Percentiles rank a stretch among this genome's conserved stretches.
Evolutionary conservation across 2,888 invertebrate genomes (phyloP).

Genomic region (Dryocosmus kuriphilus): DNA sequence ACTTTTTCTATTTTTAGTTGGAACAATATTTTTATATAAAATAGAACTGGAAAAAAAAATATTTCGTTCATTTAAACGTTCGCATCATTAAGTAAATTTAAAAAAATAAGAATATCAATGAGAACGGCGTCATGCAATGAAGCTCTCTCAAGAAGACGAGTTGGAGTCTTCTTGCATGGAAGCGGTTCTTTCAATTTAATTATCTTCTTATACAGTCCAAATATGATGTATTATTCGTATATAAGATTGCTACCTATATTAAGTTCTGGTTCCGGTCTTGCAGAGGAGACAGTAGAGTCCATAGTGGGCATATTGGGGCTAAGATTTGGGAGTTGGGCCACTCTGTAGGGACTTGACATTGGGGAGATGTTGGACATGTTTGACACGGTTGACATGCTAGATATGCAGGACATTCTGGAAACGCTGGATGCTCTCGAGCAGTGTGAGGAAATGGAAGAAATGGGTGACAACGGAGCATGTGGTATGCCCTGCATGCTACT

Average conservation of each 20-base stretch:
- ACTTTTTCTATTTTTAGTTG: too few species aligned
- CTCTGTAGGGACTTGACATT: conserved; percentile 67
- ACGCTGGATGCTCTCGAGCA: conserved; percentile 60
- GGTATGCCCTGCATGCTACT: conserved; percentile 81
- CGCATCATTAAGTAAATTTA: too few species aligned
- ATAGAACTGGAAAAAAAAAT: too few species aligned
- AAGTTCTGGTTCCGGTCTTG: conserved; percentile 83
- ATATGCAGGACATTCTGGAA: conserved; percentile 53
- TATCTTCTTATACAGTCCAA: too few species aligned
- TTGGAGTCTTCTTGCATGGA: too few species aligned
- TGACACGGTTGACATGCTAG: conserved; percentile 50
- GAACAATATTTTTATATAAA: too few species aligned
- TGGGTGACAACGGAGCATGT: conserved; percentile 79
- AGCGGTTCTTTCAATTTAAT: too few species aligned
- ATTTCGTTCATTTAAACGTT: too few species aligned
- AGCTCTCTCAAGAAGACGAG: too few species aligned
- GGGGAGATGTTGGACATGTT: conserved; percentile 54
- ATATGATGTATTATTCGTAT: not conserved
- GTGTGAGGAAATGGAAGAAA: conserved; percentile 76
- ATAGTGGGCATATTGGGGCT: conserved; percentile 74
- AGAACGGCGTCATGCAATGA: too few species aligned
- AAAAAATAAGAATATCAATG: too few species aligned
- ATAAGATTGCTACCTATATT: conserved; percentile 82
- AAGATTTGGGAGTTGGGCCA: conserved; percentile 68
- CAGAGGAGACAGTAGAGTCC: conserved; percentile 76